These are phyloP conservation scores for Progne subis DNA, from an alignment of 2,113 vertebrate species.

Conservation along the genomic window DNA sequence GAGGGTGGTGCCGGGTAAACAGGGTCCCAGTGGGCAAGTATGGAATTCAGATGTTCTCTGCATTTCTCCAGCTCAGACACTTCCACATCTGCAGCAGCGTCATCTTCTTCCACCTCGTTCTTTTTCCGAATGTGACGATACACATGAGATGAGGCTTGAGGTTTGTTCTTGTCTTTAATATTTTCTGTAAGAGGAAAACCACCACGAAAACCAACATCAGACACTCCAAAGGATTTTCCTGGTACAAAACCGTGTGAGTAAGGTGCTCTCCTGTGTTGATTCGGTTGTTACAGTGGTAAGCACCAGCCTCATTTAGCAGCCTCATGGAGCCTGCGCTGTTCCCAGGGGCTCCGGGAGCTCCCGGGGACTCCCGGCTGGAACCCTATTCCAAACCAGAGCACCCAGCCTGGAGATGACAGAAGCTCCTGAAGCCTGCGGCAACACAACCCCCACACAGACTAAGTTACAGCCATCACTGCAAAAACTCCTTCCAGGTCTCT, in stretches of 20 bases:
- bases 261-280: not conserved
- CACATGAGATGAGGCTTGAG: not conserved
- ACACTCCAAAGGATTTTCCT: not conserved
- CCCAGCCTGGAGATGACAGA: not conserved
- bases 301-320: not conserved
- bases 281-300: not conserved
- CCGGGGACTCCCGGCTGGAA: not conserved
- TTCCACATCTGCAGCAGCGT: not conserved
- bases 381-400: not conserved
- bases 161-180: constrained; percentile 75
- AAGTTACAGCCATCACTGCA: not conserved
- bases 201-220: not conserved
- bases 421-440: not conserved
- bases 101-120: not conserved
- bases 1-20: not conserved
- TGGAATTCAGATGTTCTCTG: constrained; percentile 71
- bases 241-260: not conserved
- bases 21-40: constrained; percentile 83
- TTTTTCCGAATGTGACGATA: not conserved
- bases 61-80: constrained; percentile 64
- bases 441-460: not conserved
- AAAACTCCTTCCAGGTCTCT: not conserved
- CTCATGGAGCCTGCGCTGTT: not conserved
- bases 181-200: constrained; percentile 67
- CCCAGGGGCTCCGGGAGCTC: not conserved